Percentiles rank a stretch among this genome's conserved stretches.
These are phyloP conservation scores for Bellardia bayeri DNA, from an alignment of 2,888 invertebrate genomes.

Conservation along the genomic window DNA sequence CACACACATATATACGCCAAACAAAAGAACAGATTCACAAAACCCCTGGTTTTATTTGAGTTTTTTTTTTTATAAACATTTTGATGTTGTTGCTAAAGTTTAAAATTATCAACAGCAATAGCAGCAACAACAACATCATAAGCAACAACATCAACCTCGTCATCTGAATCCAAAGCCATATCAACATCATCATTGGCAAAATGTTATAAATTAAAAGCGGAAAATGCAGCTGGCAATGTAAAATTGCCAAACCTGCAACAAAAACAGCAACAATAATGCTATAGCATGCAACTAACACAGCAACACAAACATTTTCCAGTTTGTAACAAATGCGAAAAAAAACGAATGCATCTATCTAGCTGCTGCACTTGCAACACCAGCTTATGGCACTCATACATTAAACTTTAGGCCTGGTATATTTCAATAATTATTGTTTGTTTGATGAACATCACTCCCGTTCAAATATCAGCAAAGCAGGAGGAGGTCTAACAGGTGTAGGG, in stretches of 20 bases:
- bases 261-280: constrained; percentile 4
- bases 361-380: constrained; percentile 56
- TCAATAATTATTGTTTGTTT: constrained; percentile 67
- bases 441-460: constrained; percentile 25
- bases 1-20: background rate
- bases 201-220: constrained; percentile 72
- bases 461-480: background rate
- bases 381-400: constrained; percentile 67
- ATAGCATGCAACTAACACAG: constrained; percentile 34
- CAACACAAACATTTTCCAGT: constrained; percentile 13
- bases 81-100: constrained; percentile 59
- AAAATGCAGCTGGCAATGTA: constrained; percentile 72
- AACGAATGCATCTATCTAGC: constrained; percentile 30
- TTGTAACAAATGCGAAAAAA: background rate
- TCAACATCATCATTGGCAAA: constrained; percentile 61
- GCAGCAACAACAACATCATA: constrained; percentile 13
- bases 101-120: constrained; percentile 63
- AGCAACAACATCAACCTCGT: constrained; percentile 43
- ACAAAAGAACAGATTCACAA: constrained; percentile 12
- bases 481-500: background rate
- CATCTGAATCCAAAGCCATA: constrained; percentile 32
- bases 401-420: constrained; percentile 64
- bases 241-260: constrained; percentile 64
- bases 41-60: background rate
- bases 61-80: constrained; percentile 41